phyloP scores from a whole-genome alignment of 2,113 vertebrate genomes.

The Trachemys scripta region DNA sequence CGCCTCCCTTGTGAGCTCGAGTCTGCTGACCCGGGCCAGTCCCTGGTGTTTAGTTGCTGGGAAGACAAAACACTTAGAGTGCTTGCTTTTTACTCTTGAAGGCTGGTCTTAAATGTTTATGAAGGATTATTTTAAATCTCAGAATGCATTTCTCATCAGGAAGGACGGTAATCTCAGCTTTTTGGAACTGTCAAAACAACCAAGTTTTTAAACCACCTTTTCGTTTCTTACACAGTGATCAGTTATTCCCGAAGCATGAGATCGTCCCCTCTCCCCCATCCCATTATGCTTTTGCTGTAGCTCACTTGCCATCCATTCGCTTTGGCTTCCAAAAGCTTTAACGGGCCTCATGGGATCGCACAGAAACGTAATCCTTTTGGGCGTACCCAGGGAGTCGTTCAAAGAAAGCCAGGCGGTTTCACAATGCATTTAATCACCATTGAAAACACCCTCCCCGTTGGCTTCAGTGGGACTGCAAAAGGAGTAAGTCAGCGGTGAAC shows the following conservation, averaged over 20 bases:
- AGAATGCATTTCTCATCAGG: not conserved
- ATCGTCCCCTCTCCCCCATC: not conserved
- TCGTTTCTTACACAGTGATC: not conserved
- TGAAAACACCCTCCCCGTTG: accelerated
- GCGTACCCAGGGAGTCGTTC: not conserved
- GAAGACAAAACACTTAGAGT: not conserved
- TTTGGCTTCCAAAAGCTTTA: accelerated
- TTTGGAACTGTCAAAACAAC: not conserved
- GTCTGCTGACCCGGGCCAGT: not conserved
- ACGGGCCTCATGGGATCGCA: not conserved
- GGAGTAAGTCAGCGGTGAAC: not conserved
- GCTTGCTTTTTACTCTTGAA: too few relatives aligned
- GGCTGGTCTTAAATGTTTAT: not conserved
- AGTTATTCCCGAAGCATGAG: not conserved
- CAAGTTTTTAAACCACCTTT: accelerated
- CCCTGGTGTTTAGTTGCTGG: not conserved
- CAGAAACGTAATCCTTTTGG: accelerated
- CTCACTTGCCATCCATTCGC: accelerated
- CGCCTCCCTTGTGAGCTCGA: not conserved
- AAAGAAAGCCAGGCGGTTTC: accelerated
- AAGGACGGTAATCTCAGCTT: accelerated
- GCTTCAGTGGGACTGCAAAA: not conserved
- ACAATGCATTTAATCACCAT: not conserved
- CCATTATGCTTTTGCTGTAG: not conserved
- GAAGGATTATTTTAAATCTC: not conserved